Evolutionary conservation across 1,140 invertebrate species (phyloP).

Genomic region (Panulirus ornatus): DNA sequence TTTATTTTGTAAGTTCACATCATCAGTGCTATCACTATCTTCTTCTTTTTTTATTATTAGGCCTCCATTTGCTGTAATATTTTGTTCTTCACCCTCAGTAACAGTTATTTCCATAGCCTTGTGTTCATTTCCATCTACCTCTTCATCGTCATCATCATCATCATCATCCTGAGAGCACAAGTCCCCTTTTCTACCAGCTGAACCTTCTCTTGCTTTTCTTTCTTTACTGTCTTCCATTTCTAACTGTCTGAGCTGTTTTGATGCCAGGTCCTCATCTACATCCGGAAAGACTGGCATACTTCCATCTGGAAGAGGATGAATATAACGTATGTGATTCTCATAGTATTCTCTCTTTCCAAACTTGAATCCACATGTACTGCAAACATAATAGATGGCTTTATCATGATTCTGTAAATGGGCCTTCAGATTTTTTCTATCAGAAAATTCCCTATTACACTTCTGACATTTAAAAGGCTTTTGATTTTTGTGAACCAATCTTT

Average conservation of each 20-base stretch:
- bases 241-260: conserved; percentile 60
- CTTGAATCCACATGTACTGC: conserved; percentile 76
- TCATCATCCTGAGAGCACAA: neutral
- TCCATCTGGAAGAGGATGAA: conserved; percentile 76
- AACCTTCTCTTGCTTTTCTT: neutral
- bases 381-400: conserved; percentile 74
- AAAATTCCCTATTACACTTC: conserved; percentile 69
- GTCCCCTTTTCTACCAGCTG: neutral
- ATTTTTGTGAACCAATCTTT: conserved; percentile 75
- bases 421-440: conserved; percentile 68
- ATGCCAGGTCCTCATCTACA: conserved; percentile 57
- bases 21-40: neutral
- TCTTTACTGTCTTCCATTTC: conserved; percentile 60
- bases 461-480: conserved; percentile 70
- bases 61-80: neutral
- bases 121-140: neutral
- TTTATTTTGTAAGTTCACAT: neutral
- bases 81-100: conserved; percentile 39
- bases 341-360: conserved; percentile 77
- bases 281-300: conserved; percentile 39
- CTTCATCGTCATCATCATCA: conserved; percentile 6
- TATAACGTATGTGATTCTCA: conserved; percentile 77
- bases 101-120: conserved; percentile 55
- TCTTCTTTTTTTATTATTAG: conserved; percentile 41
- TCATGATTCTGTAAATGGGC: conserved; percentile 72